Base-by-base conservation (phyloP, 2,797 vertebrate genomes). In the Ceryle rudis region DNA sequence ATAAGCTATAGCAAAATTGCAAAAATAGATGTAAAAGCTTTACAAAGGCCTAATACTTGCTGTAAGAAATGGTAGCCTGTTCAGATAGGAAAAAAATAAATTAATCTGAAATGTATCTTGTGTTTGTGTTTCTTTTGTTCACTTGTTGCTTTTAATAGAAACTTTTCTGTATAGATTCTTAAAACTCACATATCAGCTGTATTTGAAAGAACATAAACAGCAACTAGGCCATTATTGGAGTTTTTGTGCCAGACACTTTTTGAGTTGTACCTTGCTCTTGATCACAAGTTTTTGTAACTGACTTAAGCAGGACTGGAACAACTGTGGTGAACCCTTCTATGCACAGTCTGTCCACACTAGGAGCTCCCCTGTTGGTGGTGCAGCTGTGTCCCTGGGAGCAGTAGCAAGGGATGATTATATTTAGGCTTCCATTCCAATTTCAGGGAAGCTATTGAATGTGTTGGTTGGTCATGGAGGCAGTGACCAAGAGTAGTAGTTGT, bases 301-400 rank as follows among this genome's bases (percentile, higher is more conserved):
- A 41, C 35, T 65, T 13, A 4, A 35, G 35, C 9, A 31, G 28
- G 46, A 33, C 13, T 65, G 57, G 57, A 64, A 39, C 9, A 60
- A n/a, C 11, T 6, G 23, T 2, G 15, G 49, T 47, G 28, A 47
- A 20, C 26, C 62, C 31, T 65, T 41, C 18, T 17, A 29, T 12
- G 13, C 5, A 18, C 0, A 1, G 6, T 47, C 41, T 52, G n/a
- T 26, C 58, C 21, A 9, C 25, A 11, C 9, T 21, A 49, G 35
- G 33, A 87, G 20, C 25, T 69, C 22, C 55, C 33, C 28, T 42
- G 2, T 28, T 0, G 0, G 22, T 2, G 2, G 10, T 54, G 31
- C 62, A 69, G 44, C 44, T 60, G 61, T 47, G 26, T 78, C 1
- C 1, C 44, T 64, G 39, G 26, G 73, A 79, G 49, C 37, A 58